A percentile compares a stretch with the other conserved stretches of the same genome.
These are phyloP conservation scores for Ceratina japonica DNA, from an alignment of 1,140 invertebrate species.

Conservation along the genomic window DNA sequence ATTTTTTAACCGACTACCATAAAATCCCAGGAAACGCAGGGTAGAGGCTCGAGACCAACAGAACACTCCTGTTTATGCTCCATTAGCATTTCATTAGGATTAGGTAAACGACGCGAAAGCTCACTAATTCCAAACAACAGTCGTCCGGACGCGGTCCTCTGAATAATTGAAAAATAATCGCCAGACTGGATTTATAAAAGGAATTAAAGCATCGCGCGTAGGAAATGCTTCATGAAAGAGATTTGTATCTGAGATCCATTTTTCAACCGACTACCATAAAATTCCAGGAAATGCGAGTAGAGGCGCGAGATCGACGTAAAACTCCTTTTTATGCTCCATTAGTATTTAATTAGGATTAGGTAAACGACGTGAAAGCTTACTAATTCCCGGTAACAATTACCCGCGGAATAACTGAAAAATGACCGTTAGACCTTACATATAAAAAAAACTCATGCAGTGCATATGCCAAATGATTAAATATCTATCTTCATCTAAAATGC, in stretches of 20 bases:
- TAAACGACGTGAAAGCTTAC: conserved; percentile 1
- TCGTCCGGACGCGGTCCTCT: too few species aligned
- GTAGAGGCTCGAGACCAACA: neutral
- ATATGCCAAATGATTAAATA: too few species aligned
- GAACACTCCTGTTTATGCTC: neutral
- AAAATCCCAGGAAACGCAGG: neutral
- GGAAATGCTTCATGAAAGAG: too few species aligned
- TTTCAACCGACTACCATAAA: too few species aligned
- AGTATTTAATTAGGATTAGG: conserved; percentile 1
- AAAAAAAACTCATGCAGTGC: too few species aligned
- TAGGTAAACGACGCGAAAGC: conserved; percentile 5
- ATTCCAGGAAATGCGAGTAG: neutral
- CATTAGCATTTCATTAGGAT: neutral
- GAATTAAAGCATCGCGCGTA: too few species aligned
- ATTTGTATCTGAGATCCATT: too few species aligned
- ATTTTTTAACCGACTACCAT: too few species aligned
- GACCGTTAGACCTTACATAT: too few species aligned
- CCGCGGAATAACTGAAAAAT: conserved; percentile 11
- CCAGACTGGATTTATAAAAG: too few species aligned
- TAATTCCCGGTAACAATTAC: conserved; percentile 15
- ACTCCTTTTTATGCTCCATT: neutral
- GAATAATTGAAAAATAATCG: conserved; percentile 1
- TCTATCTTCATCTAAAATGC: too few species aligned
- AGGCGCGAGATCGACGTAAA: neutral
- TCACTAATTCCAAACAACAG: conserved; percentile 9